Evolutionary conservation across 2,888 invertebrate species (phyloP).

Genomic region (Lithophane ornitopus): DNA sequence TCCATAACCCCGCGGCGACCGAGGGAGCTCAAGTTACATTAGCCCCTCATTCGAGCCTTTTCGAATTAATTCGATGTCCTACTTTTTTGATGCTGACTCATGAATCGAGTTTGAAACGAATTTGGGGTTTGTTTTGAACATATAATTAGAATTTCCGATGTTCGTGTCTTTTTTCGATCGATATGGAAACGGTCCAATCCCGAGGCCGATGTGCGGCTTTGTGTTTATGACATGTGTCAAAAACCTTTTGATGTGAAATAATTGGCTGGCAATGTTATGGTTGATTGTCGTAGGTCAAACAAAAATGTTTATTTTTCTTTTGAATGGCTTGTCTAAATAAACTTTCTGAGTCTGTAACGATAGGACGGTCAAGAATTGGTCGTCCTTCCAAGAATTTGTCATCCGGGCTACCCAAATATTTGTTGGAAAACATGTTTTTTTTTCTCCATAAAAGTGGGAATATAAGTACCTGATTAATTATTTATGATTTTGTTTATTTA

Average conservation of each 20-base stretch:
- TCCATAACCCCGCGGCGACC: slow-evolving; percentile 11
- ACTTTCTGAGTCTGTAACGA: too few relatives aligned
- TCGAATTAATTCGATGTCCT: slow-evolving; percentile 78
- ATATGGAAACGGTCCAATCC: slow-evolving; percentile 3
- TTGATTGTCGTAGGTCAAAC: background rate
- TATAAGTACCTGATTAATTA: background rate
- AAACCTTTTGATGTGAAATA: slow-evolving; percentile 12
- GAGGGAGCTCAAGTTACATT: slow-evolving; percentile 48
- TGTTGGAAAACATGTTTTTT: background rate
- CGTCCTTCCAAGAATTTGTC: background rate
- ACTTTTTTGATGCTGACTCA: slow-evolving; percentile 76
- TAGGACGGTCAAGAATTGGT: too few relatives aligned
- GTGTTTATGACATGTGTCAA: background rate
- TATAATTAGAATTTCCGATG: slow-evolving; percentile 65
- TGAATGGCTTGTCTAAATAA: background rate
- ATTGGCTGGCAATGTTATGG: background rate
- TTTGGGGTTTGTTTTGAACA: slow-evolving; percentile 68
- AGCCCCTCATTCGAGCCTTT: slow-evolving; percentile 67
- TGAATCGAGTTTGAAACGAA: slow-evolving; percentile 67
- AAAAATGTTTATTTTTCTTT: background rate
- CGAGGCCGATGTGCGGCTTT: background rate
- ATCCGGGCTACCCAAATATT: too few relatives aligned
- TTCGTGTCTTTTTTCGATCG: slow-evolving; percentile 43
- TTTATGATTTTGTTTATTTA: background rate
- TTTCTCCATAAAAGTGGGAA: background rate